Evolutionary conservation across 2,888 invertebrate species (phyloP).

Genomic region (Rapana venosa): DNA sequence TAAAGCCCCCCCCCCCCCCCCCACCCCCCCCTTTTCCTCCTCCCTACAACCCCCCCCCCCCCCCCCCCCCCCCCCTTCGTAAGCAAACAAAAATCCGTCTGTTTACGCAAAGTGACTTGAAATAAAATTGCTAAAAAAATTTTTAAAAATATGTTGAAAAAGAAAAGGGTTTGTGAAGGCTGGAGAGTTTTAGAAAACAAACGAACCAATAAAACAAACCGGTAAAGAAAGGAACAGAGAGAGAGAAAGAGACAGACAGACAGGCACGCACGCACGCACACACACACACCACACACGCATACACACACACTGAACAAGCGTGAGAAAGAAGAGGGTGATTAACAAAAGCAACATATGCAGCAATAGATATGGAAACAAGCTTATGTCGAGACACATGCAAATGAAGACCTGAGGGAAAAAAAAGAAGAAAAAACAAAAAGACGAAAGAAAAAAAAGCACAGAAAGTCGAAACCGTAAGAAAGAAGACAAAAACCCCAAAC

Average conservation of each 20-base stretch:
- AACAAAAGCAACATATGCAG: no score
- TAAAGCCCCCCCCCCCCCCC: no score
- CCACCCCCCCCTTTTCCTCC: no score
- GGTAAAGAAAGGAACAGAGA: not conserved
- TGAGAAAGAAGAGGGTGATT: not conserved
- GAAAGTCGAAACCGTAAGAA: not conserved
- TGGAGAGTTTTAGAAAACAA: not conserved
- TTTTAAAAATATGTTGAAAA: no score
- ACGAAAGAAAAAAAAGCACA: not conserved
- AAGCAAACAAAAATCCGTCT: no score
- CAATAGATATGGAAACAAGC: no score
- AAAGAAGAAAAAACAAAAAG: not conserved
- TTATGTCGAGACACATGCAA: no score
- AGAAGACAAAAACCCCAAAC: not conserved
- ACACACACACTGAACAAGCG: not conserved
- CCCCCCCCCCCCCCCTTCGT: no score
- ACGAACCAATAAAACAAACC: not conserved
- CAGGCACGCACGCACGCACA: not conserved
- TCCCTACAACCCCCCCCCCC: no score
- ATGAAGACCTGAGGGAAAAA: not conserved
- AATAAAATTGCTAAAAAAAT: no score
- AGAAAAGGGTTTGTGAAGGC: no score
- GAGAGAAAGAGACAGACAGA: slow-evolving; percentile 18
- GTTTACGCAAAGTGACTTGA: no score
- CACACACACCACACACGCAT: slow-evolving; percentile 13